Percentiles rank a stretch among this genome's conserved stretches.
phyloP scores from a whole-genome alignment of 2,797 vertebrate genomes.

The Furcifer pardalis region DNA sequence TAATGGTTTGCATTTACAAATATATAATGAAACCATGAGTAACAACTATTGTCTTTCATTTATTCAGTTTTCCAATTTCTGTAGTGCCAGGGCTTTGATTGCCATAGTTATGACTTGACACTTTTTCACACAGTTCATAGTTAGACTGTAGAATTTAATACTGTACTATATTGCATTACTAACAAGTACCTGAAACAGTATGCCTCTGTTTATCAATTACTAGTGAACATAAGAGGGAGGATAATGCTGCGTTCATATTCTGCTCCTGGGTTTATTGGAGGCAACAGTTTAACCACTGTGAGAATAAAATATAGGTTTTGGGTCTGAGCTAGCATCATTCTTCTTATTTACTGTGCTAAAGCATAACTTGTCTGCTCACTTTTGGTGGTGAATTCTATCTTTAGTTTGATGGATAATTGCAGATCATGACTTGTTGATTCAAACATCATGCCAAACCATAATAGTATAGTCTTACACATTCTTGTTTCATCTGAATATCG shows the following conservation, averaged over 20 bases:
- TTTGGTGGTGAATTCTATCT: too few species aligned
- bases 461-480: background rate
- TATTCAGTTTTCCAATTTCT: background rate
- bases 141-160: background rate
- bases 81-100: background rate
- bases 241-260: too few species aligned
- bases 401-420: too few species aligned
- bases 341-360: background rate
- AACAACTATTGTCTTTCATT: background rate
- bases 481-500: too few species aligned
- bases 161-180: background rate
- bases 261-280: too few species aligned
- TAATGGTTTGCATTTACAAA: background rate
- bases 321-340: too few species aligned
- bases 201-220: too few species aligned
- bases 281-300: too few species aligned
- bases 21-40: background rate
- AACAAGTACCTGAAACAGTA: too few species aligned
- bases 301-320: too few species aligned
- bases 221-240: too few species aligned
- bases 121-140: background rate
- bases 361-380: background rate
- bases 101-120: background rate
- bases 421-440: too few species aligned
- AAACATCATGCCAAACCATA: background rate